phyloP scores from a whole-genome alignment of 2,888 invertebrate genomes.

The Drosophila pseudotakahashii region DNA sequence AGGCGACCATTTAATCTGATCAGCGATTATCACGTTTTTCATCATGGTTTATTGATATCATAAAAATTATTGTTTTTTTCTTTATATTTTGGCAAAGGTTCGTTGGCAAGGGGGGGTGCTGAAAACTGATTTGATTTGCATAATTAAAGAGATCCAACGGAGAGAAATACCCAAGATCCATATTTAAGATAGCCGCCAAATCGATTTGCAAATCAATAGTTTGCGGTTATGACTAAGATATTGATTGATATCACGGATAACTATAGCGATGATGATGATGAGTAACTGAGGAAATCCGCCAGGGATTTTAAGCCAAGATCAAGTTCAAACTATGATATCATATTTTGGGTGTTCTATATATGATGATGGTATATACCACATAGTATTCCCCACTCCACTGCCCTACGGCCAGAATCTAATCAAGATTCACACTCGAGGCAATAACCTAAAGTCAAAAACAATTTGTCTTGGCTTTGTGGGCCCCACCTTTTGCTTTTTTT shows the following conservation, averaged over 20 bases:
- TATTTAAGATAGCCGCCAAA: conserved; percentile 58
- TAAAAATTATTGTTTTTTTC: conserved; percentile 75
- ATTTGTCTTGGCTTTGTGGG: conserved; percentile 65
- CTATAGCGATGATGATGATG: conserved; percentile 48
- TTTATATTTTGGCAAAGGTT: conserved; percentile 24
- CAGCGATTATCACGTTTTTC: conserved; percentile 80
- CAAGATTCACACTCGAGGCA: conserved; percentile 45
- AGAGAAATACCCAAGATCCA: conserved; percentile 63
- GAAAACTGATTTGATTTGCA: conserved; percentile 71
- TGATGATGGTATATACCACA: background rate
- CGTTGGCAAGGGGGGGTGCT: conserved; percentile 37
- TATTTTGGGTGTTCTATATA: background rate
- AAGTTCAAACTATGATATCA: conserved; percentile 7
- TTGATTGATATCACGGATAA: conserved; percentile 66
- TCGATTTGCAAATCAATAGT: conserved; percentile 70
- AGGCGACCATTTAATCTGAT: conserved; percentile 77
- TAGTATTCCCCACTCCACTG: no score
- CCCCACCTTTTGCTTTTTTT: conserved; percentile 52
- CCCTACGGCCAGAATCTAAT: conserved; percentile 52
- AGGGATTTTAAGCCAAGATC: no score
- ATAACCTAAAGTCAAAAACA: conserved; percentile 43
- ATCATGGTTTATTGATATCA: conserved; percentile 81
- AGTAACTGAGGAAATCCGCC: conserved; percentile 49
- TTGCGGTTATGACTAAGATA: conserved; percentile 47
- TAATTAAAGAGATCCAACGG: conserved; percentile 59